These are phyloP conservation scores for Rutilus rutilus DNA, from an alignment of 2,113 vertebrate species.

Conservation along the genomic window DNA sequence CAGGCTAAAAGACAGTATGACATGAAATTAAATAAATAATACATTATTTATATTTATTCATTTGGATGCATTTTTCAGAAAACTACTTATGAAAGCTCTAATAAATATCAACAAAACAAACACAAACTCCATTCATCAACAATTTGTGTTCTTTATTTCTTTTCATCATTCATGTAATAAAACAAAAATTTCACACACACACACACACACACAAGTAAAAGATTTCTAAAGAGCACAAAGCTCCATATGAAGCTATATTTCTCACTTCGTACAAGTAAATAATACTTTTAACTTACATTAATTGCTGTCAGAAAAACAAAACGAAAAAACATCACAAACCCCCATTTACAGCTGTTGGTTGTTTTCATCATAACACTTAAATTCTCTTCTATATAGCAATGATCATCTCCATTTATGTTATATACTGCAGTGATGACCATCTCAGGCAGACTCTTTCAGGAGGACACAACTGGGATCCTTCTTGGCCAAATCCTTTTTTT, in stretches of 20 bases:
- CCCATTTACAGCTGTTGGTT: background rate
- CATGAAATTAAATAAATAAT: background rate
- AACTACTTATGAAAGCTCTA: background rate
- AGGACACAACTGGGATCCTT: constrained; percentile 58
- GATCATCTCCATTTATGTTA: background rate
- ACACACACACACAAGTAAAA: background rate
- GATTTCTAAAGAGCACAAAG: background rate
- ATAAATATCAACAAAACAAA: background rate
- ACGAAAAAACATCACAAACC: too few relatives aligned
- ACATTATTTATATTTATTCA: background rate
- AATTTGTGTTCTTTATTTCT: constrained; percentile 10
- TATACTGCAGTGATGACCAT: background rate
- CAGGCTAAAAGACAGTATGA: background rate
- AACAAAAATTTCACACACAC: background rate
- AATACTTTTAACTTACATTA: background rate
- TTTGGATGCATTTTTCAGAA: background rate
- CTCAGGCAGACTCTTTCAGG: constrained; percentile 67
- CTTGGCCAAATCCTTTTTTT: constrained; percentile 61
- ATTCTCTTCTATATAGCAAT: background rate
- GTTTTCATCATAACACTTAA: background rate
- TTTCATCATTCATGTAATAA: constrained; percentile 10
- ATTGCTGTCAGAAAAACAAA: background rate
- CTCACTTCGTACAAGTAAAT: background rate
- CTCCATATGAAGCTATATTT: background rate
- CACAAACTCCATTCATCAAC: background rate